phyloP scores from a whole-genome alignment of 2,888 invertebrate genomes.

The Zhuqinia jingwanae region DNA sequence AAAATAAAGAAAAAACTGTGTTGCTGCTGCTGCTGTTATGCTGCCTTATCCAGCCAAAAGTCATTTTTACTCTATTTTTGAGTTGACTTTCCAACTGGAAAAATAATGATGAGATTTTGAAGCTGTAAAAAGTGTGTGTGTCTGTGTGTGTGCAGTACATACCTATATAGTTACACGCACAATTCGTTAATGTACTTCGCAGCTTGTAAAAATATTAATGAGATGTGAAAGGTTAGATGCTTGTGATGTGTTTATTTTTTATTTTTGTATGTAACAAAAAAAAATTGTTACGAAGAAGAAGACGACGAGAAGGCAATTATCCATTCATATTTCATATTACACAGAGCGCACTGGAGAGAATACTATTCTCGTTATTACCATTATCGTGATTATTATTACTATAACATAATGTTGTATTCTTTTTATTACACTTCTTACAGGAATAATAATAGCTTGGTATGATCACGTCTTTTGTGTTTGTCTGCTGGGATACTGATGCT shows the following conservation, averaged over 20 bases:
- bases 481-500: too few species aligned
- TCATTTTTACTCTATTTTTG: conserved; percentile 30
- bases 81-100: not conserved
- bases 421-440: not conserved
- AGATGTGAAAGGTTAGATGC: conserved; percentile 28
- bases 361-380: not conserved
- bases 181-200: conserved; percentile 65
- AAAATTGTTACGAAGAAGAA: too few species aligned
- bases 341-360: not conserved
- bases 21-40: too few species aligned
- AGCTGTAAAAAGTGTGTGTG: too few species aligned
- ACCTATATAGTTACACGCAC: too few species aligned
- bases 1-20: conserved; percentile 32
- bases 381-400: too few species aligned
- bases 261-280: too few species aligned
- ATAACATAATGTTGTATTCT: too few species aligned
- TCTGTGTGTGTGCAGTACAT: too few species aligned
- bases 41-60: conserved; percentile 23
- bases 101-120: too few species aligned
- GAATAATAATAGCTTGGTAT: conserved; percentile 30
- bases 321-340: conserved; percentile 56
- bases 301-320: conserved; percentile 53
- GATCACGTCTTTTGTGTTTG: not conserved
- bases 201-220: conserved; percentile 64
- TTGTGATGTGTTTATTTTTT: not conserved